Percentiles rank a stretch among this genome's conserved stretches.
Evolutionary conservation across 2,797 vertebrate species (phyloP).

Genomic region (Tolypeutes matacus): DNA sequence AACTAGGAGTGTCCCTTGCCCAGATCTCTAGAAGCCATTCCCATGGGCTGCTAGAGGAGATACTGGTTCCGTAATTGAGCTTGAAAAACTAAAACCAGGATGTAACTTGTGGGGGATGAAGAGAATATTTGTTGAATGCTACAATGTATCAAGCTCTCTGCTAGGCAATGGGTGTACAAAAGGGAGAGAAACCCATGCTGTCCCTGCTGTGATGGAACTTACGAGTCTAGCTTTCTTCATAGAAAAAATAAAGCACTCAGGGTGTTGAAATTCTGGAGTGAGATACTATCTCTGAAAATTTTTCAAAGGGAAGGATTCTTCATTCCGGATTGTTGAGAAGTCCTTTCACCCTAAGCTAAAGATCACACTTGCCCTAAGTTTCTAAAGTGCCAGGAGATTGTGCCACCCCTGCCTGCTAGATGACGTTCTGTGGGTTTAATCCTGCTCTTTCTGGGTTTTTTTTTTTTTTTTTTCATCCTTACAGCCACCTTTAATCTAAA

Average conservation of each 20-base stretch:
- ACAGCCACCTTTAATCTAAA: constrained; percentile 45
- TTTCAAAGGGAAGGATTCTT: background rate
- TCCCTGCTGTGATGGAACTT: background rate
- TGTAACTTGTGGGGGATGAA: background rate
- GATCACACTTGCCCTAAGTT: background rate
- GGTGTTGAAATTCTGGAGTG: background rate
- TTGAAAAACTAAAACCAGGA: background rate
- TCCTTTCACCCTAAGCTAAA: background rate
- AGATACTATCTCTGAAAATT: background rate
- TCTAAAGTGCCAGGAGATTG: background rate
- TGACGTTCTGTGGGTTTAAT: background rate
- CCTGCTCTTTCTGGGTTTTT: background rate
- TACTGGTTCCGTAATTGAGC: background rate
- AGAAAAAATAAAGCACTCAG: background rate
- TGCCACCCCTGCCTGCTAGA: background rate
- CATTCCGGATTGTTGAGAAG: constrained; percentile 10
- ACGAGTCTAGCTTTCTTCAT: background rate
- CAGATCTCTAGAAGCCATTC: background rate
- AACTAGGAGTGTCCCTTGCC: background rate
- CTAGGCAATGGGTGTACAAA: background rate
- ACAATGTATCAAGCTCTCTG: background rate
- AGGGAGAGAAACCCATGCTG: background rate
- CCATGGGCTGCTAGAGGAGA: background rate
- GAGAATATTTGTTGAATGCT: background rate
- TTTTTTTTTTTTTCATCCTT: background rate